Base-by-base conservation (phyloP, 2,888 invertebrate genomes). In the Perizoma flavofasciatum region DNA sequence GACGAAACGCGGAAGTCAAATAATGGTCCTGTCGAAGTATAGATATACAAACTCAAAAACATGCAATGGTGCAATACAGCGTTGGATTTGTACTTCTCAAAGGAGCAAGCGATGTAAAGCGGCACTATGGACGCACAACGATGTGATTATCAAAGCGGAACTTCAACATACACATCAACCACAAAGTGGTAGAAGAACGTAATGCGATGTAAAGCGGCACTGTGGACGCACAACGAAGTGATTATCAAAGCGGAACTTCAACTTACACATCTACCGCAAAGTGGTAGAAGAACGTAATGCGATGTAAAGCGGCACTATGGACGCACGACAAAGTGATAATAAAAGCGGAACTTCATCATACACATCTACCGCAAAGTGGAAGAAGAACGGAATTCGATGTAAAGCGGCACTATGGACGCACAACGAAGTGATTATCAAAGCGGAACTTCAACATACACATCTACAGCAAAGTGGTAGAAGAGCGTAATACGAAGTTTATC, bases 161-260 rank as follows among this genome's bases (percentile, higher is more conserved):
- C 8, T 6, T 6, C 6, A 37, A n/a, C 58, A 58, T 41, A 48
- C 47, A 5, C 58, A 58, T 44, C 44, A 44, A 10, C 55, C 55
- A 35, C 5, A 35, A 35, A 6, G 35, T 5, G 6, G 5, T 35
- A 35, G 6, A 35, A 35, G 35, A 35, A 35, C 5, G 5, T 5
- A 35, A 35, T 35, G 5, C 41, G 8, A 10, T 58, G 58, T 9
- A 48, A 48, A 39, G 58, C 58, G 4, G 10, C 33, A 0, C 8
- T 58, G 1, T 52, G 37, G 44, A 58, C 58, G 0, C 52, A 34
- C 43, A 32, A 39, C 5, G 8, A 44, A 10, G 3, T 52, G 40
- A 58, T 58, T 0, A 37, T 48, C 6, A 49, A 39, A 39, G 48
- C 11, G 0, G 0, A 49, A 1, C 8, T 6, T 6, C 6, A 37